These are phyloP conservation scores for Megaleporinus macrocephalus DNA, from an alignment of 2,113 vertebrate species.

Conservation along the genomic window DNA sequence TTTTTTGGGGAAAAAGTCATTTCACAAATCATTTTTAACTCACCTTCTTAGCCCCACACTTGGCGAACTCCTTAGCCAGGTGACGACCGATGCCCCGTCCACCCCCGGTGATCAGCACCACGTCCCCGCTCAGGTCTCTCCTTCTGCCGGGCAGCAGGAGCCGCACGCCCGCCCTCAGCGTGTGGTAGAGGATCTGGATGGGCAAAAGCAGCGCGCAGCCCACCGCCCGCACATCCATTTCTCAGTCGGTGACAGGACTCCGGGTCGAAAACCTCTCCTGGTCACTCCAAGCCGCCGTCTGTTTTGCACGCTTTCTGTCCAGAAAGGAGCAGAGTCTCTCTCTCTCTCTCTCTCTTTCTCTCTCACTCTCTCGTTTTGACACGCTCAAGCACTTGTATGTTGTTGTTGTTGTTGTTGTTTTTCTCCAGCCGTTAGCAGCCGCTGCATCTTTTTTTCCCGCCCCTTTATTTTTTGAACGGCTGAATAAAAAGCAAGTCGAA, in stretches of 20 bases:
- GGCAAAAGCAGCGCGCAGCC: slow-evolving; percentile 86
- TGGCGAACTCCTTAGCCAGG: slow-evolving; percentile 90
- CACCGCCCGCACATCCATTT: slow-evolving; percentile 86
- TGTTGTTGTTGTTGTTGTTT: slow-evolving; percentile 5
- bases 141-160: slow-evolving; percentile 80
- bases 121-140: slow-evolving; percentile 86
- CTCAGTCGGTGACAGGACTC: slow-evolving; percentile 22
- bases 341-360: no score
- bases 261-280: background rate
- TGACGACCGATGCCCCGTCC: slow-evolving; percentile 95
- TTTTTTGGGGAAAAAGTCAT: no score
- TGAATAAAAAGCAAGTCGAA: background rate
- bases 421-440: background rate
- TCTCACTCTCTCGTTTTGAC: background rate
- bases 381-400: background rate
- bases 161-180: slow-evolving; percentile 78
- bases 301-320: background rate
- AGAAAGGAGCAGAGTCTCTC: background rate
- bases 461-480: background rate
- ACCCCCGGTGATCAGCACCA: slow-evolving; percentile 93
- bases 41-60: slow-evolving; percentile 90
- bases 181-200: slow-evolving; percentile 81
- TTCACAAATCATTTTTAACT: slow-evolving; percentile 60
- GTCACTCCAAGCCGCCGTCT: background rate
- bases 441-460: background rate